A percentile compares a stretch with the other conserved stretches of the same genome.
These are phyloP conservation scores for Bubo scandiacus DNA, from an alignment of 2,113 vertebrate genomes.

Conservation along the genomic window DNA sequence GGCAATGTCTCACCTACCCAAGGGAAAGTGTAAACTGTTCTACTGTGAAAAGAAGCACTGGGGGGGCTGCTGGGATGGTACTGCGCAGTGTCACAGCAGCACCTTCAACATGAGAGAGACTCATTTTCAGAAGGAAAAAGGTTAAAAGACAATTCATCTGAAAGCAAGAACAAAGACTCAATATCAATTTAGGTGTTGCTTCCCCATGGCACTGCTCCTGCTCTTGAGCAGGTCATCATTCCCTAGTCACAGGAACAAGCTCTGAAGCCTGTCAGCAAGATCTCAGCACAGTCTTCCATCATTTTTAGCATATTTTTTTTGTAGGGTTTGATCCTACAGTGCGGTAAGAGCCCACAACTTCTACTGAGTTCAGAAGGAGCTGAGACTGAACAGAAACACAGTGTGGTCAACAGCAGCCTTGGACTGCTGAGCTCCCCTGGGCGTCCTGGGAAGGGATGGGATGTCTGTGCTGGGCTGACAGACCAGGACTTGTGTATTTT, in stretches of 20 bases:
- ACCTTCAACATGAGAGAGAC: neutral
- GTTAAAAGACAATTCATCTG: neutral
- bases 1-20: neutral
- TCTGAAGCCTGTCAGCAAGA: neutral
- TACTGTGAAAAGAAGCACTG: neutral
- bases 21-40: neutral
- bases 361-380: neutral
- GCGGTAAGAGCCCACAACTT: neutral
- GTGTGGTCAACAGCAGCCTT: neutral
- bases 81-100: neutral
- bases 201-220: neutral
- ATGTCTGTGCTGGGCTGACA: neutral
- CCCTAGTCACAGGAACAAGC: neutral
- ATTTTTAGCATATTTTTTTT: neutral
- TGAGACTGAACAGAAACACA: neutral
- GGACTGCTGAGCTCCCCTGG: neutral
- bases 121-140: neutral
- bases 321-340: neutral
- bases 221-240: neutral
- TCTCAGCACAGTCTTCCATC: neutral
- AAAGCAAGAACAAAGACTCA: neutral
- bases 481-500: neutral
- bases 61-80: neutral
- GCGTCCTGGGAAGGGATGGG: neutral
- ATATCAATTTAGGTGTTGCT: neutral